Conservation (phyloP, 2,797 vertebrate genomes). For the Taeniopygia guttata region DNA sequence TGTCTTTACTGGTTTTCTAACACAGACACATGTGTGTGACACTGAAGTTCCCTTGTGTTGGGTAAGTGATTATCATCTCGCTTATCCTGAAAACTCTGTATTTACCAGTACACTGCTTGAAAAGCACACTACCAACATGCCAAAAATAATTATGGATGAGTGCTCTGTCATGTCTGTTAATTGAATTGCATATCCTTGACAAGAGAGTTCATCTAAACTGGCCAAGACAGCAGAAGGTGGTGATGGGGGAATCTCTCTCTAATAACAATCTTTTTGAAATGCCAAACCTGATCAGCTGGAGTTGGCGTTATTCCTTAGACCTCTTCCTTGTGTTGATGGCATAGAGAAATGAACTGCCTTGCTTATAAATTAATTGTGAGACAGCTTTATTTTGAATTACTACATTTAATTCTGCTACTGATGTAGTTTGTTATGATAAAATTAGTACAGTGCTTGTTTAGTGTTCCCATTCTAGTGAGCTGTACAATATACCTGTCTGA, state of each 20-base stretch:
- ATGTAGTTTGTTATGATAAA: conserved; percentile 67
- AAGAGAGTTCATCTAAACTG: neutral
- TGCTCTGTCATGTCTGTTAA: neutral
- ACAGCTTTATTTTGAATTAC: conserved; percentile 68
- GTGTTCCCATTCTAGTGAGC: conserved; percentile 43
- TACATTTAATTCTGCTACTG: conserved; percentile 63
- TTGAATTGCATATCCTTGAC: neutral
- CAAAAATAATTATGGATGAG: neutral
- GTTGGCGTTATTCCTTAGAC: conserved; percentile 13
- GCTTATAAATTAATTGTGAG: conserved; percentile 54
- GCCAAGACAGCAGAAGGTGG: neutral
- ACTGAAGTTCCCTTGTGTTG: neutral
- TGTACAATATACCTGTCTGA: conserved; percentile 46
- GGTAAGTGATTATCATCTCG: neutral
- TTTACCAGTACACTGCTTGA: neutral
- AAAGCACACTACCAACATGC: neutral
- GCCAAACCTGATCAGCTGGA: conserved; percentile 39
- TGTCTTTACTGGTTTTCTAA: neutral
- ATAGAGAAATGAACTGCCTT: conserved; percentile 41
- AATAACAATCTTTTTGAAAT: conserved; percentile 37
- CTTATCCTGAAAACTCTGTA: neutral
- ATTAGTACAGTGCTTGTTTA: conserved; percentile 58
- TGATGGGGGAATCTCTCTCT: neutral
- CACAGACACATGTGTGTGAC: fast-evolving
- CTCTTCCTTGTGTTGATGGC: neutral